phyloP scores from a whole-genome alignment of 2,797 vertebrate species.

The Crossoptilon crossoptilon region DNA sequence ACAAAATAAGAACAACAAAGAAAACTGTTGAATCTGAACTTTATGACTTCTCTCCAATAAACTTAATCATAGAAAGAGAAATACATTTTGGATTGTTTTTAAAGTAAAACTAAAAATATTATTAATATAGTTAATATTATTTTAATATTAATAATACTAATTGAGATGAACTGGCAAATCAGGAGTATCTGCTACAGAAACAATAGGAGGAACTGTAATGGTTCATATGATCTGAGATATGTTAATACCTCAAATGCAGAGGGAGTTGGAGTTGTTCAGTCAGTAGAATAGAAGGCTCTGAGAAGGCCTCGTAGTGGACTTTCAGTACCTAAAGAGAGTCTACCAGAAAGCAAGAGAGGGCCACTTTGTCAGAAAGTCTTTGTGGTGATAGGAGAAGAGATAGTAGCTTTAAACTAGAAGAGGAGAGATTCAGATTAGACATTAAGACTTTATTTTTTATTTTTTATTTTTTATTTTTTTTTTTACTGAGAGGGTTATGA shows the following conservation, averaged over 20 bases:
- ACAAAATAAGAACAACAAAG: background rate
- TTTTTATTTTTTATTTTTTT: no score
- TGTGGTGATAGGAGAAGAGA: background rate
- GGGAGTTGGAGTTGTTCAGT: no score
- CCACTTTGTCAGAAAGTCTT: background rate
- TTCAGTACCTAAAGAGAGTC: background rate
- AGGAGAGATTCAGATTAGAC: background rate
- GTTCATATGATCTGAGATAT: background rate
- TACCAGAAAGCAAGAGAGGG: background rate
- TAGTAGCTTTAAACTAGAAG: background rate
- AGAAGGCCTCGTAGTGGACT: no score
- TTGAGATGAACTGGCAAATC: background rate
- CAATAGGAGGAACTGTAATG: background rate
- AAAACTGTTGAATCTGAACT: background rate
- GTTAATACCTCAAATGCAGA: background rate
- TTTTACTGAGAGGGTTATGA: background rate
- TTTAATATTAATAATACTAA: background rate
- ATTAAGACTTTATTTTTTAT: no score
- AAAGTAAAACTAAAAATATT: background rate
- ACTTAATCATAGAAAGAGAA: background rate
- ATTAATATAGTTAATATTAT: no score
- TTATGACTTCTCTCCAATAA: background rate
- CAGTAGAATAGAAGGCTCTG: no score
- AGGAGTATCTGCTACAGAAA: background rate
- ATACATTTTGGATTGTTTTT: background rate